These are phyloP conservation scores for Pachycephus smyrnensis DNA, from an alignment of 2,888 invertebrate species.

Conservation along the genomic window DNA sequence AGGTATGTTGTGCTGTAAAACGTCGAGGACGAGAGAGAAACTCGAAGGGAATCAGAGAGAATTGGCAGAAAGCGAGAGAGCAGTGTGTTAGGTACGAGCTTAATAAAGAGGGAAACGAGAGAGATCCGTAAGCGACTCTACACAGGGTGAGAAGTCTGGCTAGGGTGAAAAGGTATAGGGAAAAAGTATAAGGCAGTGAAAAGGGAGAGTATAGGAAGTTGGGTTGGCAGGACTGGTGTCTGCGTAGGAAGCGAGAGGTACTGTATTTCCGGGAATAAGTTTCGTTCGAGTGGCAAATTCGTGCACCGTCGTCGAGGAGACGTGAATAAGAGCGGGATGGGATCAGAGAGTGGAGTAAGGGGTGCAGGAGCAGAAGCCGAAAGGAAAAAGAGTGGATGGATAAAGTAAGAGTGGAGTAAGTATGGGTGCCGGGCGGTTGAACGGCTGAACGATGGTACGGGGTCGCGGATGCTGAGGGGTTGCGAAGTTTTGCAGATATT, in stretches of 20 bases:
- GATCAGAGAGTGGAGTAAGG: not conserved
- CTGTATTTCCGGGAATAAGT: not conserved
- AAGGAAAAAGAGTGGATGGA: not conserved
- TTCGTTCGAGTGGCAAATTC: not conserved
- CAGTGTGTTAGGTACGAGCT: conserved; percentile 24
- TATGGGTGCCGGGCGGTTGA: not conserved
- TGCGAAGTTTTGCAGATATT: conserved; percentile 60
- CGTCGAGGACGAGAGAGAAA: conserved; percentile 22
- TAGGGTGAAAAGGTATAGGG: conserved; percentile 41
- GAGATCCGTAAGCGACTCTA: conserved; percentile 25
- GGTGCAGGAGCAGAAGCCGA: not conserved
- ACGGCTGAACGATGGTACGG: not conserved
- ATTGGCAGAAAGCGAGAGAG: conserved; percentile 25
- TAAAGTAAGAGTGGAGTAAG: not conserved
- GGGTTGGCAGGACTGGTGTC: not conserved
- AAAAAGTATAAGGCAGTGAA: conserved; percentile 54
- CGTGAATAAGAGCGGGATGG: conserved; percentile 6
- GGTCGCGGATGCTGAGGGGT: conserved; percentile 26
- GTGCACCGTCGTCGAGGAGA: conserved; percentile 1
- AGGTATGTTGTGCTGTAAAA: not conserved
- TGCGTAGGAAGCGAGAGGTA: not conserved
- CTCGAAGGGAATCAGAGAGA: conserved; percentile 9
- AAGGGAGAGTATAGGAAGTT: not conserved
- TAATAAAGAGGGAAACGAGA: conserved; percentile 42
- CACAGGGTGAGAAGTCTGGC: conserved; percentile 1